Conservation (phyloP, 2,888 invertebrate genomes). For the Anorthoa munda region DNA sequence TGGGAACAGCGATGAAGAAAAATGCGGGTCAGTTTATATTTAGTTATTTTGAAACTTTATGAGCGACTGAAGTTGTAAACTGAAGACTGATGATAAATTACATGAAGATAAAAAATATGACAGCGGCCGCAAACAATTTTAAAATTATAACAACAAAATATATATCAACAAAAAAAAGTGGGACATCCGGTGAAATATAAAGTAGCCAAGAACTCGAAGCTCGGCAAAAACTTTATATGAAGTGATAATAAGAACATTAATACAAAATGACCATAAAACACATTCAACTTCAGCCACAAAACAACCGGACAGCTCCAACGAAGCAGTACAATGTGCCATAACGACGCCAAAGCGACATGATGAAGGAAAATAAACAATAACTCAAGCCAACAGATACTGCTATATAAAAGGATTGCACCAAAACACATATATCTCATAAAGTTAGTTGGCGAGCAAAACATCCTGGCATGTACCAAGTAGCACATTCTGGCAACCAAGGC, state of each 20-base stretch:
- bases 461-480: conserved; percentile 77
- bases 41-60: conserved; percentile 48
- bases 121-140: conserved; percentile 18
- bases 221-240: background rate
- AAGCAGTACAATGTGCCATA: conserved; percentile 58
- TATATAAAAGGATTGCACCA: conserved; percentile 84
- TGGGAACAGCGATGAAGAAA: conserved; percentile 36
- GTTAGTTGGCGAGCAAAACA: conserved; percentile 86
- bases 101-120: conserved; percentile 12
- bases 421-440: conserved; percentile 88
- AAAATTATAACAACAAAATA: conserved; percentile 20
- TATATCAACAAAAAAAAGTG: background rate
- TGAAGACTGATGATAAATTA: conserved; percentile 31
- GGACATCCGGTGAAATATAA: background rate
- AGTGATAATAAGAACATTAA: conserved; percentile 22
- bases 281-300: conserved; percentile 19
- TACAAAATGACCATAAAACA: conserved; percentile 14
- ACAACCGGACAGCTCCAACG: conserved; percentile 32
- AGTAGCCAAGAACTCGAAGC: background rate
- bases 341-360: conserved; percentile 64
- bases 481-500: conserved; percentile 87
- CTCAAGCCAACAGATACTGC: conserved; percentile 77
- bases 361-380: conserved; percentile 82
- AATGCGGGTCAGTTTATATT: conserved; percentile 57
- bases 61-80: conserved; percentile 45